Conservation (phyloP, 2,113 vertebrate genomes). For the Puntigrus tetrazona region DNA sequence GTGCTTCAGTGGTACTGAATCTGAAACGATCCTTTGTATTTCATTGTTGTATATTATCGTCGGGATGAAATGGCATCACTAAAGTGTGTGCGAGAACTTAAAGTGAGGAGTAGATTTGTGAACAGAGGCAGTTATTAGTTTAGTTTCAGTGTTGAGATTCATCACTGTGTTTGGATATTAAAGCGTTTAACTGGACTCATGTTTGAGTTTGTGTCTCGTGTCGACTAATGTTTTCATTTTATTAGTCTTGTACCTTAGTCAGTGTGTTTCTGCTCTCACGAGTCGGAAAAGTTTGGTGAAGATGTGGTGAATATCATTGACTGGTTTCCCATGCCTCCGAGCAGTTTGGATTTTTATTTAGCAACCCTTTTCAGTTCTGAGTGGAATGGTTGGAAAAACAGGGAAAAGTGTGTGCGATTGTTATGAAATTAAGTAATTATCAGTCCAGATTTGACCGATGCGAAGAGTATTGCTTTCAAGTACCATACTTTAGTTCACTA, state of each 20-base stretch:
- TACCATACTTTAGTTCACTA: slow-evolving; percentile 22
- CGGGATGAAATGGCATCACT: not conserved
- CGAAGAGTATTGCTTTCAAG: not conserved
- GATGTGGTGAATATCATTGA: not conserved
- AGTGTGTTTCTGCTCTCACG: slow-evolving; percentile 35
- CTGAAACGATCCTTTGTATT: not conserved
- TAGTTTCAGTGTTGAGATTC: slow-evolving; percentile 6
- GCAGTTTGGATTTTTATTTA: not conserved
- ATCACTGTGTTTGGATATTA: slow-evolving; percentile 33
- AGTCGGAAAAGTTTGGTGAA: not conserved
- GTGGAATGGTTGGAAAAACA: not conserved
- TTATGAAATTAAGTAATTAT: not conserved
- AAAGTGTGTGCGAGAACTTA: not conserved
- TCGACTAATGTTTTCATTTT: not conserved
- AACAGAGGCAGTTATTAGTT: not conserved
- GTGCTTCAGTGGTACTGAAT: not conserved
- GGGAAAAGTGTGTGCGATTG: not conserved
- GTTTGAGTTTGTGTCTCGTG: not conserved
- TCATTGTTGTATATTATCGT: not conserved
- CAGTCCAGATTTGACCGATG: not conserved
- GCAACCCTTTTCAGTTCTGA: not conserved
- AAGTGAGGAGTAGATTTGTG: slow-evolving; percentile 20
- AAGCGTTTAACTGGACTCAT: slow-evolving; percentile 2
- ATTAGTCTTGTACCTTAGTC: slow-evolving; percentile 17
- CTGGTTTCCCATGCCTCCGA: not conserved